These are phyloP conservation scores for cat (Felis catus) DNA, from an alignment of 2,113 vertebrate species.

Conservation along the genomic window F.catus_Fca126_mat1.0 CM031419.1:23898001-23898500, in stretches of 20 bases:
- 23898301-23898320: constrained; percentile 87
- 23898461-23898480: constrained; percentile 29
- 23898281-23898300: constrained; percentile 90
- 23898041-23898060: background rate
- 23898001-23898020: background rate
- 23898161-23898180: background rate
- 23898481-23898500: background rate
- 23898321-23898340: constrained; percentile 91
- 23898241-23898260: background rate
- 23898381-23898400: background rate
- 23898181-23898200: background rate
- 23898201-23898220: background rate
- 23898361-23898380: constrained; percentile 26
- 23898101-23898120: background rate
- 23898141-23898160: background rate
- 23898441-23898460: background rate
- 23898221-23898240: background rate
- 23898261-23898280: background rate
- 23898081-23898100: background rate
- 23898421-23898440: background rate
- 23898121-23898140: background rate
- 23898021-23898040: background rate
- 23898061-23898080: background rate
- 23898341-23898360: constrained; percentile 91
- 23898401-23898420: background rate